phyloP scores from a whole-genome alignment of 2,888 invertebrate genomes.

The Steromphala cineraria region DNA sequence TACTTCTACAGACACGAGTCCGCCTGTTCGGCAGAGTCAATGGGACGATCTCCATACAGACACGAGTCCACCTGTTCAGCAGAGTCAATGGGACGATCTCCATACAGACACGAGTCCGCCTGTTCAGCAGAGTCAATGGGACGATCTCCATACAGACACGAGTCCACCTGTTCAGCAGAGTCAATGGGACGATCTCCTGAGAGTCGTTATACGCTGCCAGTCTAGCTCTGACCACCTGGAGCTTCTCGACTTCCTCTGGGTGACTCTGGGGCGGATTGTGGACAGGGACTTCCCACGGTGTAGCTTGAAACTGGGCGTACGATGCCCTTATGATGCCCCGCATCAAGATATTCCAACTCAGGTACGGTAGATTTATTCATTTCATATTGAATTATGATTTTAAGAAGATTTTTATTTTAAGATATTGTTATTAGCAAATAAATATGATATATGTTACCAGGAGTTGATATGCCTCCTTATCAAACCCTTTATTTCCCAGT shows the following conservation, averaged over 20 bases:
- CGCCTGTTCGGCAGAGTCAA: conserved; percentile 5
- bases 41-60: conserved; percentile 26
- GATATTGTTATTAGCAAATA: no score
- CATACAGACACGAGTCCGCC: not conserved
- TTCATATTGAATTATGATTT: no score
- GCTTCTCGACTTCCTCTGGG: conserved; percentile 32
- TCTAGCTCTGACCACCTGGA: not conserved
- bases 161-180: conserved; percentile 9
- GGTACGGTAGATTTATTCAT: conserved; percentile 17
- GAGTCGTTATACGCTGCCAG: not conserved
- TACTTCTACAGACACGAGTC: conserved; percentile 7
- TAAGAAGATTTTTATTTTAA: no score
- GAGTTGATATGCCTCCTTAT: no score
- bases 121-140: conserved; percentile 21
- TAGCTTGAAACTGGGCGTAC: conserved; percentile 39
- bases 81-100: conserved; percentile 25
- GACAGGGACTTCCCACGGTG: conserved; percentile 44
- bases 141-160: conserved; percentile 16
- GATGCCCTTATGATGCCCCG: conserved; percentile 40
- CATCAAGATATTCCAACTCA: conserved; percentile 39
- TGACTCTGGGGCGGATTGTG: conserved; percentile 38
- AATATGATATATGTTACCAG: no score
- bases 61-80: not conserved
- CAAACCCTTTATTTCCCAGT: no score
- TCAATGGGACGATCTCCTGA: conserved; percentile 8